A percentile compares a stretch with the other conserved stretches of the same genome.
Evolutionary conservation across 2,888 invertebrate species (phyloP).

Genomic region (Drosophila limbata): DNA sequence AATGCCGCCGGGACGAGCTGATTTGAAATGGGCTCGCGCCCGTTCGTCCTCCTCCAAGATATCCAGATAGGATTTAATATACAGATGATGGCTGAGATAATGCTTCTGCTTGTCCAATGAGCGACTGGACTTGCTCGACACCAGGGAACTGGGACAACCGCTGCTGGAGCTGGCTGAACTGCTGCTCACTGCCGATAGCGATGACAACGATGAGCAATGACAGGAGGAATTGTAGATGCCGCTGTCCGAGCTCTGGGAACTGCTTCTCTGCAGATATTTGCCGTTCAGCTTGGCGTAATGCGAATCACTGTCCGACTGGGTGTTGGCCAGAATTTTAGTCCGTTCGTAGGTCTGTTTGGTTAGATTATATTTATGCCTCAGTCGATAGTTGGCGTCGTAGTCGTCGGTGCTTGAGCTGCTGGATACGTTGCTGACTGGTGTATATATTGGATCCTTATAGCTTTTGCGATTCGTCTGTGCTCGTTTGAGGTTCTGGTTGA

Average conservation of each 20-base stretch:
- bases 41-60: conserved; percentile 86
- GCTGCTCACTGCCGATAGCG: conserved; percentile 84
- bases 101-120: conserved; percentile 84
- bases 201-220: conserved; percentile 78
- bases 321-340: conserved; percentile 58
- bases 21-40: conserved; percentile 85
- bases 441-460: conserved; percentile 69
- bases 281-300: conserved; percentile 68
- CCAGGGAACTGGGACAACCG: conserved; percentile 70
- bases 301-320: conserved; percentile 63
- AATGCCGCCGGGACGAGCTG: conserved; percentile 88
- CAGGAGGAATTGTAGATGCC: conserved; percentile 83
- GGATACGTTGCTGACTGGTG: conserved; percentile 71
- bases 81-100: conserved; percentile 87
- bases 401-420: conserved; percentile 70
- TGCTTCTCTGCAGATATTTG: conserved; percentile 56
- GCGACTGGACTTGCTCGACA: conserved; percentile 80
- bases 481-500: conserved; percentile 55
- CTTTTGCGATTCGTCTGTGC: conserved; percentile 42
- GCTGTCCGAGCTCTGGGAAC: conserved; percentile 82
- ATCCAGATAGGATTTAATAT: conserved; percentile 87
- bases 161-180: conserved; percentile 84
- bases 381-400: conserved; percentile 74
- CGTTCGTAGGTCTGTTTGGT: conserved; percentile 80
- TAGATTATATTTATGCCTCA: conserved; percentile 79